These are phyloP conservation scores for Monodelphis domestica DNA, from an alignment of 2,797 vertebrate species.

Conservation along the genomic window DNA sequence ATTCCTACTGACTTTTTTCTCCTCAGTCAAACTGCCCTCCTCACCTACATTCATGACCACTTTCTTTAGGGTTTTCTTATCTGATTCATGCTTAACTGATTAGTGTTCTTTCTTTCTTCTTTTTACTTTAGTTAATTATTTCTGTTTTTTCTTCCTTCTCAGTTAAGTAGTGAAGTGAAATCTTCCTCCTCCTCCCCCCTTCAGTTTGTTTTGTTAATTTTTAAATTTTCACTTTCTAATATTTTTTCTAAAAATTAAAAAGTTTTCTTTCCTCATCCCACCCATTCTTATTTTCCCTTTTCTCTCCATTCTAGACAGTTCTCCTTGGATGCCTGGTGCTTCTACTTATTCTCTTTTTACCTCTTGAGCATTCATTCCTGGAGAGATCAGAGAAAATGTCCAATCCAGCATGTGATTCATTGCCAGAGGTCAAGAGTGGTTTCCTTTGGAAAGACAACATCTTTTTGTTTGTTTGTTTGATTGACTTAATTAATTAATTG, in stretches of 20 bases:
- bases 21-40: too few relatives aligned
- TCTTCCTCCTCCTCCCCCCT: neutral
- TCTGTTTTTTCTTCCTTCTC: neutral
- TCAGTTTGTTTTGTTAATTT: neutral
- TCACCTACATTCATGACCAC: too few relatives aligned
- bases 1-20: neutral
- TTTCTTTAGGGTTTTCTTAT: neutral
- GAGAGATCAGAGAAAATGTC: neutral
- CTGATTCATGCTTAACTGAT: neutral
- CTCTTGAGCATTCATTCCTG: too few relatives aligned
- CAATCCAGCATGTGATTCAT: neutral
- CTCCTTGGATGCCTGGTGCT: neutral
- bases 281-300: neutral
- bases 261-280: neutral
- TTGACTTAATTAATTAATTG: too few relatives aligned
- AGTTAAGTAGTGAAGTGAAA: neutral
- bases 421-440: neutral
- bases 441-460: neutral
- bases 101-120: neutral
- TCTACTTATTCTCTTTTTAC: too few relatives aligned
- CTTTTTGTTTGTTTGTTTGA: too few relatives aligned
- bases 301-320: neutral
- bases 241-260: neutral
- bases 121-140: neutral
- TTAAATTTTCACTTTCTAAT: neutral